Conservation (phyloP, 2,113 vertebrate genomes). For the Tachycineta bicolor region DNA sequence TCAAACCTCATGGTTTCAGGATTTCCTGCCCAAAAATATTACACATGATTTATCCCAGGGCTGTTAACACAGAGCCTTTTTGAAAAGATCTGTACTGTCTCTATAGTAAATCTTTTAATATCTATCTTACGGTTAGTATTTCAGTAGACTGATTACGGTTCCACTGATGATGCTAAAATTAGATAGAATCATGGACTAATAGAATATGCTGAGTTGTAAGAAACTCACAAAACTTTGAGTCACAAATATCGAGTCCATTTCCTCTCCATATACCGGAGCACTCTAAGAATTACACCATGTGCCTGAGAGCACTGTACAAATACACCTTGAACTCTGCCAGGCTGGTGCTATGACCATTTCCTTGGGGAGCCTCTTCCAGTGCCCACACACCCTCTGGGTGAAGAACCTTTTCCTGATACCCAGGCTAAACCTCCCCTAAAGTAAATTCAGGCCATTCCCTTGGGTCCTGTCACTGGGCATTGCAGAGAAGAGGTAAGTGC, state of each 20-base stretch:
- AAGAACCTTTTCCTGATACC: not conserved
- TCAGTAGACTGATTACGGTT: not conserved
- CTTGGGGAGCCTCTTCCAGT: not conserved
- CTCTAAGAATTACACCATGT: not conserved
- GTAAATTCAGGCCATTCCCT: not conserved
- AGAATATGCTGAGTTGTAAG: not conserved
- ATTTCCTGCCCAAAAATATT: not conserved
- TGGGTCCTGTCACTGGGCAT: not conserved
- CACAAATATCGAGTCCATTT: not conserved
- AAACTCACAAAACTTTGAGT: too few relatives aligned
- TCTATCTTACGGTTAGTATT: not conserved
- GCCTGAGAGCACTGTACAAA: not conserved
- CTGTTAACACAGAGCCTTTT: not conserved
- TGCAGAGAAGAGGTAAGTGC: not conserved
- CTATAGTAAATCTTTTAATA: not conserved
- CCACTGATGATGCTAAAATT: accelerated
- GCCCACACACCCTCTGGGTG: accelerated
- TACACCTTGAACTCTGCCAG: not conserved
- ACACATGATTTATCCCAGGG: not conserved
- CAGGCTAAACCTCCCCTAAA: not conserved
- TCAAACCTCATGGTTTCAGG: not conserved
- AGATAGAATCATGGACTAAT: not conserved
- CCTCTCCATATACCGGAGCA: not conserved
- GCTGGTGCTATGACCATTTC: not conserved
- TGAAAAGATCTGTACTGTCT: not conserved